These are phyloP conservation scores for Hypomecis atomaria DNA, from an alignment of 2,888 invertebrate genomes.

Conservation along the genomic window DNA sequence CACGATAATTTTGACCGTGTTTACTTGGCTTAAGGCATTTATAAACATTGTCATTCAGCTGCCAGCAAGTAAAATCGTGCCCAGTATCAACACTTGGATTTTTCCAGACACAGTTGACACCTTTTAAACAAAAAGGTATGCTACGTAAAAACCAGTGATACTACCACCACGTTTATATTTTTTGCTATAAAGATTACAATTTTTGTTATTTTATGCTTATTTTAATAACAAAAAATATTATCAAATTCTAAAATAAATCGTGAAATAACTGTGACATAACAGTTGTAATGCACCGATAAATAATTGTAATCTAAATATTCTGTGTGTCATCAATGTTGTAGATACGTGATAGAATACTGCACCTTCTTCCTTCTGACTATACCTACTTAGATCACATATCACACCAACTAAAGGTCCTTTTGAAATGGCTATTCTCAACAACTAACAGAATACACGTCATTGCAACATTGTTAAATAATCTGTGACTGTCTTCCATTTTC, in stretches of 20 bases:
- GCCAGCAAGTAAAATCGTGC: too few relatives aligned
- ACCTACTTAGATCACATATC: constrained; percentile 28
- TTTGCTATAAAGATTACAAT: too few relatives aligned
- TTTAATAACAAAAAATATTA: neutral
- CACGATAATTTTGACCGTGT: too few relatives aligned
- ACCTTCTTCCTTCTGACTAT: constrained; percentile 54
- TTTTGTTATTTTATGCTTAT: neutral
- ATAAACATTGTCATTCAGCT: too few relatives aligned
- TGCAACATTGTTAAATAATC: constrained; percentile 22
- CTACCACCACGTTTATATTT: too few relatives aligned
- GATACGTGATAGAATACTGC: constrained; percentile 63
- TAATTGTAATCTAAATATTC: constrained; percentile 45
- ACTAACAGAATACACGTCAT: constrained; percentile 8
- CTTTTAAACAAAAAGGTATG: too few relatives aligned
- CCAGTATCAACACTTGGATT: too few relatives aligned
- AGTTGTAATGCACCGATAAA: constrained; percentile 30
- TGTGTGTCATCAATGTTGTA: constrained; percentile 73
- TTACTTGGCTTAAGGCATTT: too few relatives aligned
- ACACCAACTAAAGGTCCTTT: constrained; percentile 25
- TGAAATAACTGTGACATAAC: constrained; percentile 23
- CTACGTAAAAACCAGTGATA: too few relatives aligned
- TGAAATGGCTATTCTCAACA: constrained; percentile 35
- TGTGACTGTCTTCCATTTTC: constrained; percentile 22
- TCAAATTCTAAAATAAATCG: neutral
- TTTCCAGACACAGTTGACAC: too few relatives aligned